Base-by-base conservation (phyloP, 2,113 vertebrate species). In the Sclerurus mexicanus region DNA sequence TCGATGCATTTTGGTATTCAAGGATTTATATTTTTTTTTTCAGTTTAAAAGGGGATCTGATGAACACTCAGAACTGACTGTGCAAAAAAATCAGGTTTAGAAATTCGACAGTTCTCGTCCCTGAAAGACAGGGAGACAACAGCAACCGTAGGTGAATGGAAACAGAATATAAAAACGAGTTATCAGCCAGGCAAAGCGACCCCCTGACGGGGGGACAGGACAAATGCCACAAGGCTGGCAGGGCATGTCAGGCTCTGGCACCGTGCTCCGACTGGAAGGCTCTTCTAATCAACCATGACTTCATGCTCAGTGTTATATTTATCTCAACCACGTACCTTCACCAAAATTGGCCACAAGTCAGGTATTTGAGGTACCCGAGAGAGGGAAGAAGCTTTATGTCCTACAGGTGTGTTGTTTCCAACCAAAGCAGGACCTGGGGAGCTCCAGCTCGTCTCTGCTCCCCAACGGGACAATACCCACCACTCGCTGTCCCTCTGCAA, bases 301-400 rank as follows among this genome's bases (percentile, higher is more conserved):
- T 91, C 67, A 56, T 73, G 62, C 42, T 92, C 31, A n/a, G 40
- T 15, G 42, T 77, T 95, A 93, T 71, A 87, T 95, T 94, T 87
- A 64, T 73, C 62, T 81, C 68, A 72, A 0, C 62, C 1, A 1
- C 42, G 16, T 47, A 6, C 74, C 75, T 73, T 58, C 75, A 79
- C 74, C 91, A 91, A 83, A 83, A 71, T 1, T 28, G 33, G 46
- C 60, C 39, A 10, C 6, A 42, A 79, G 8, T 69, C 4, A 8
- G 79, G 4, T 89, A 87, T 76, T 95, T 94, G 42, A 69, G 85
- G 58, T 33, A 77, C 25, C 50, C 78, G 76, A 81, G n/a, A 85
- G 68, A 69, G 93, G 18, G 62, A 94, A 62, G 67, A 37, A 87
- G 67, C 69, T 93, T 82, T 83, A 49, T 59, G 67, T 85, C 87